Evolutionary conservation across 1,140 invertebrate genomes (phyloP), one percentile per base, ranked within the genome.

Genomic region (Metopolophium dirhodum): DNA sequence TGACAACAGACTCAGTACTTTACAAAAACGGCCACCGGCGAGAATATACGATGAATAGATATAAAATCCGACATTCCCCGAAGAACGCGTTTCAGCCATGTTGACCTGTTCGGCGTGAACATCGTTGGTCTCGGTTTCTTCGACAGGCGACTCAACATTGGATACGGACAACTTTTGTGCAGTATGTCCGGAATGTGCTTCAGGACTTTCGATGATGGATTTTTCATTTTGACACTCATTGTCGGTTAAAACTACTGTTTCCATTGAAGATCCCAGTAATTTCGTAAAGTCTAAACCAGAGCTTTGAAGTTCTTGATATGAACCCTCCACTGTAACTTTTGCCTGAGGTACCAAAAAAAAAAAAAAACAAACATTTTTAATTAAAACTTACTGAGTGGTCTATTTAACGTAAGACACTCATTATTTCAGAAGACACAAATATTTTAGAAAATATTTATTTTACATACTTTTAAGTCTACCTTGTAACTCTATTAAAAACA

Each of bases 21-120:
- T 95, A 7, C 97, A 94, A 94, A 96, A 96, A 94, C 96, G 96
- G 4, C 96, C 96, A 7, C 97, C 97, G 1, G 97, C 96, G 22
- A 95, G 95, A 94, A 98, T 96, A 94, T 98, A 98, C 41, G 96
- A 95, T 41, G 94, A 94, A 94, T 98, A 98, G 2, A 98, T 96
- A 35, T 95, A 95, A 41, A 95, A 94, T 23, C 95, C 94, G 54
- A 94, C 94, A 61, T 95, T 95, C 0, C 96, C 96, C 45, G 94
- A 94, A 9, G 94, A 94, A 35, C 93, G 77, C 30, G 77, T 94
- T 94, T 95, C 94, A 45, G 68, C 91, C 20, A 90, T 68, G 93
- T 94, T 93, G n/a, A 93, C 82, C 2, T 94, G 94, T 37, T 94
- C 90, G 0, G 94, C 85, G 47, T 93, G 82, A n/a, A 26, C 41